Conservation (phyloP, 2,797 vertebrate species). For the Rhabdophis nuchalis region DNA sequence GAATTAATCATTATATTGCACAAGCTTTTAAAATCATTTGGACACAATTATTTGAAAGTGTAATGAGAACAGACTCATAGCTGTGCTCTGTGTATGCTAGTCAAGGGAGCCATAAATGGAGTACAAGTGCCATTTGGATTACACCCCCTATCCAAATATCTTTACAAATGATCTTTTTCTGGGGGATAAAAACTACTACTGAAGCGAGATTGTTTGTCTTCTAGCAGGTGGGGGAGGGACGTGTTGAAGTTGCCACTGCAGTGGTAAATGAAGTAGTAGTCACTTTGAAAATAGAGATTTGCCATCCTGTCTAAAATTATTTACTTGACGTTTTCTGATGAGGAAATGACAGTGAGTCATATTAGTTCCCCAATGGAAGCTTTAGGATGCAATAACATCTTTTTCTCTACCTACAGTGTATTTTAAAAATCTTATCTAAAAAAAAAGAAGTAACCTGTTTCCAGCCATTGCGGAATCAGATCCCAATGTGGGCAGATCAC, state of each 20-base stretch:
- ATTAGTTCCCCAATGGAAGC: background rate
- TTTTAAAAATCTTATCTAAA: background rate
- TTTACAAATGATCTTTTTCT: background rate
- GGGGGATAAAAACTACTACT: background rate
- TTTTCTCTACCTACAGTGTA: background rate
- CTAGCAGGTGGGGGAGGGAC: background rate
- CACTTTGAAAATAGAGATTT: background rate
- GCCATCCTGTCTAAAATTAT: background rate
- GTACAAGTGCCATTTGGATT: background rate
- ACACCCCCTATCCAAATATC: background rate
- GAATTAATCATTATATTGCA: background rate
- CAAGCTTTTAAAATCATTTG: background rate
- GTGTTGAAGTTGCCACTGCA: background rate
- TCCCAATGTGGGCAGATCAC: background rate
- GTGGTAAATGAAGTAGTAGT: background rate
- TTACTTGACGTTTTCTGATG: background rate
- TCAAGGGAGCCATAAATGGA: background rate
- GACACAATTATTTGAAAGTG: background rate
- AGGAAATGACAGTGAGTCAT: background rate
- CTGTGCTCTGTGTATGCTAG: background rate
- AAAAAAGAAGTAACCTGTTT: background rate
- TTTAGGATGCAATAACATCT: background rate
- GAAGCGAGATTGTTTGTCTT: background rate
- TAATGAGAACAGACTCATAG: background rate
- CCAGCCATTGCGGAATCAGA: background rate